Evolutionary conservation across 23 tunicate genomes (phyloP).

Genomic region (Trididemnum clinides): DNA sequence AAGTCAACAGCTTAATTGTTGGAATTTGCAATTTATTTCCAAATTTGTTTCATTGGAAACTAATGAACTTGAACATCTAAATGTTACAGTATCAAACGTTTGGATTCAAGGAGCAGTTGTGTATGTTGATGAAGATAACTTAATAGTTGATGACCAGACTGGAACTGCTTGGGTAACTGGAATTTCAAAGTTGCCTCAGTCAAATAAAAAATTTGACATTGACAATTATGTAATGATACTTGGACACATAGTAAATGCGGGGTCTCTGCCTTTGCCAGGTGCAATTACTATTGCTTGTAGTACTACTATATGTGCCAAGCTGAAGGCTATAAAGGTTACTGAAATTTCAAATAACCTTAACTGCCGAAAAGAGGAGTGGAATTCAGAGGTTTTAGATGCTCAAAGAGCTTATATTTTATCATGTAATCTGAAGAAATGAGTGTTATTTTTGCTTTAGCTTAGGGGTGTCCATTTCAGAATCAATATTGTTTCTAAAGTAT

Average conservation of each 20-base stretch:
- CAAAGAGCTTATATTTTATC: conserved; percentile 37
- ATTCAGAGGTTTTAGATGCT: conserved; percentile 55
- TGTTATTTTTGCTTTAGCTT: no score
- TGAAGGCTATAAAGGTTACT: conserved; percentile 57
- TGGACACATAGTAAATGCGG: conserved; percentile 51
- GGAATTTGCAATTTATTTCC: conserved; percentile 23
- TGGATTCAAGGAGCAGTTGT: conserved; percentile 68
- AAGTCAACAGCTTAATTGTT: neutral
- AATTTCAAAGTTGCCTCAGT: conserved; percentile 52
- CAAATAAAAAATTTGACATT: neutral
- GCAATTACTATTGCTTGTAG: neutral
- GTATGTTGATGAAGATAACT: conserved; percentile 6
- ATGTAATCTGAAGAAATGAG: neutral
- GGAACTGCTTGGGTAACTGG: conserved; percentile 49
- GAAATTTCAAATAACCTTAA: conserved; percentile 30
- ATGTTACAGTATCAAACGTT: conserved; percentile 18
- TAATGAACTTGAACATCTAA: neutral
- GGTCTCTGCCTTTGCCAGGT: neutral
- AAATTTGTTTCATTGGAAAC: neutral
- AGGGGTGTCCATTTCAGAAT: neutral
- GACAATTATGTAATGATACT: conserved; percentile 45
- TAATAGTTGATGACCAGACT: conserved; percentile 58
- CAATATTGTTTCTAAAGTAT: no score
- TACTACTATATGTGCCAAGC: conserved; percentile 18
- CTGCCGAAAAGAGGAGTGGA: conserved; percentile 34